Percentiles rank a stretch among this genome's conserved stretches.
Conservation (phyloP, 2,888 invertebrate genomes). For the Caenorhabditis sp. region DNA sequence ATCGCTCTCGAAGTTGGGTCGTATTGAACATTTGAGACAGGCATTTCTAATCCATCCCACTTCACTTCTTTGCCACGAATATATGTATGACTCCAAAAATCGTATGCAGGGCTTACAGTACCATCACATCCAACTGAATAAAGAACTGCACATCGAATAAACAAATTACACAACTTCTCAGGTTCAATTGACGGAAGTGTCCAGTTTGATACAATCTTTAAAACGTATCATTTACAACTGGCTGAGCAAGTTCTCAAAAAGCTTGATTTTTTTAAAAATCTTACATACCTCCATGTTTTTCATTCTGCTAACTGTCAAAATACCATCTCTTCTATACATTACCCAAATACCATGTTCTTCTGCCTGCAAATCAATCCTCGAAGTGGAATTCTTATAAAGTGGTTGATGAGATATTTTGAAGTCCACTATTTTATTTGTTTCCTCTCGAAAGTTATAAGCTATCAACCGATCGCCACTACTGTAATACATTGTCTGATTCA, state of each 20-base stretch:
- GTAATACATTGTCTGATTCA: constrained; percentile 40
- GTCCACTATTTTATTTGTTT: constrained; percentile 17
- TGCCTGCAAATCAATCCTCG: constrained; percentile 87
- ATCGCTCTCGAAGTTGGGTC: constrained; percentile 42
- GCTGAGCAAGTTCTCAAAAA: too few relatives aligned
- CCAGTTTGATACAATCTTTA: constrained; percentile 44
- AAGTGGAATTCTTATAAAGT: constrained; percentile 44
- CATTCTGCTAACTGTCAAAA: constrained; percentile 41
- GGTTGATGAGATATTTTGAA: constrained; percentile 33
- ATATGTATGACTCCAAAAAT: constrained; percentile 42
- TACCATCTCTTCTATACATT: constrained; percentile 76
- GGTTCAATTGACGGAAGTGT: constrained; percentile 27
- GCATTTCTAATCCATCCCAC: constrained; percentile 23
- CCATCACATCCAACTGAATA: constrained; percentile 39
- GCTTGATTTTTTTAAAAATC: constrained; percentile 22
- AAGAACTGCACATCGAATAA: constrained; percentile 44
- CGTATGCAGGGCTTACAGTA: constrained; percentile 35
- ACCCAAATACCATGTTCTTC: constrained; percentile 98
- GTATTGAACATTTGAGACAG: constrained; percentile 42
- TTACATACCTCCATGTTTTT: constrained; percentile 31
- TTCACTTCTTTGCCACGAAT: constrained; percentile 24
- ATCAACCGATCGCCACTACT: constrained; percentile 28
- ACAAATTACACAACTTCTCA: constrained; percentile 39
- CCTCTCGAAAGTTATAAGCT: constrained; percentile 26
- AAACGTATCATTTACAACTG: too few relatives aligned